Evolutionary conservation across 2,888 invertebrate genomes (phyloP).

Genomic region (Nemapogon koenigi): DNA sequence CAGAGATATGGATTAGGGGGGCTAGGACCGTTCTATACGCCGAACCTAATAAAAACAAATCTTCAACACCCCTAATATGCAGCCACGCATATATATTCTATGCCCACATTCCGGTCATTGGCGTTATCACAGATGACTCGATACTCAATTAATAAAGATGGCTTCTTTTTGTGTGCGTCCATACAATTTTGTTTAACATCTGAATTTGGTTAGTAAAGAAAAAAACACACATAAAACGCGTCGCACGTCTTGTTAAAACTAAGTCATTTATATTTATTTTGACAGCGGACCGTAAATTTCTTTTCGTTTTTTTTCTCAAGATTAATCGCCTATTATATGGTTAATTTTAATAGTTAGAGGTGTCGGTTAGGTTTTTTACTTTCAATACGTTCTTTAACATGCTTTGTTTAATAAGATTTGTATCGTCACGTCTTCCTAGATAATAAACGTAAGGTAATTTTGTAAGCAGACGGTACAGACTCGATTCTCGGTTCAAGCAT

Average conservation of each 20-base stretch:
- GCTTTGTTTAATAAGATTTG: too few relatives aligned
- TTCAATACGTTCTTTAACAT: too few relatives aligned
- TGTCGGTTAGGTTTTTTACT: conserved; percentile 28
- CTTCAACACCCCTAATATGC: conserved; percentile 20
- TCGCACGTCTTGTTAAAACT: conserved; percentile 30
- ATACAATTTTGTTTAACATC: conserved; percentile 50
- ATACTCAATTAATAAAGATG: conserved; percentile 52
- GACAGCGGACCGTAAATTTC: conserved; percentile 46
- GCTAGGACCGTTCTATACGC: too few relatives aligned
- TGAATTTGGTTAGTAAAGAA: conserved; percentile 43
- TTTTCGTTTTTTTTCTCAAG: conserved; percentile 36
- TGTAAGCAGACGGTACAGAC: too few relatives aligned
- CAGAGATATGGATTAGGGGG: too few relatives aligned
- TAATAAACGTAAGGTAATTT: too few relatives aligned
- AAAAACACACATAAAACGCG: neutral
- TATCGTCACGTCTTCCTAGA: too few relatives aligned
- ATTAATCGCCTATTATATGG: conserved; percentile 56
- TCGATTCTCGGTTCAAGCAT: too few relatives aligned
- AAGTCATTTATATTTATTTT: conserved; percentile 47
- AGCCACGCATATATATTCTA: conserved; percentile 1
- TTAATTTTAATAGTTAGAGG: conserved; percentile 54
- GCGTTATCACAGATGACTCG: conserved; percentile 29
- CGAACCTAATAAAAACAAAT: conserved; percentile 28
- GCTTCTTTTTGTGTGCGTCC: conserved; percentile 29
- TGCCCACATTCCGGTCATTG: neutral